A percentile compares a stretch with the other conserved stretches of the same genome.
These are phyloP conservation scores for Lasiurus borealis DNA, from an alignment of 2,113 vertebrate species.

Conservation along the genomic window DNA sequence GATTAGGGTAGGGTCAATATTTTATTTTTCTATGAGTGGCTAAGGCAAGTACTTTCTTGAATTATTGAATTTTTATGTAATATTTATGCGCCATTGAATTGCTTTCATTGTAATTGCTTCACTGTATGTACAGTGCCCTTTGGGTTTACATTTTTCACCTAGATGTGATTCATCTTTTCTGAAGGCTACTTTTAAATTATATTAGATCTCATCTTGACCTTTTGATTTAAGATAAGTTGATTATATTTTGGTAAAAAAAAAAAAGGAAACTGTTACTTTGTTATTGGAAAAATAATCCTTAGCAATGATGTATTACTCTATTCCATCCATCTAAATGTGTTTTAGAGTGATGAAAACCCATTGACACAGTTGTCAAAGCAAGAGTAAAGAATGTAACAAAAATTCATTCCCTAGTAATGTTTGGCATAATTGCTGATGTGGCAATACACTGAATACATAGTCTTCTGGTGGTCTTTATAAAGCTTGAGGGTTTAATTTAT, in stretches of 20 bases:
- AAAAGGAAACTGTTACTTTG: conserved; percentile 61
- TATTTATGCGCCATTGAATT: neutral
- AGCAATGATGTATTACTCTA: conserved; percentile 60
- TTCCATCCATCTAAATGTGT: conserved; percentile 39
- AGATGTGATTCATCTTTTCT: conserved; percentile 60
- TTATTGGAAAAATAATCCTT: conserved; percentile 61
- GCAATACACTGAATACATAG: neutral
- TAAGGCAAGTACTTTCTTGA: neutral
- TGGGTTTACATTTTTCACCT: conserved; percentile 24
- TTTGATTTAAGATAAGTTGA: conserved; percentile 69
- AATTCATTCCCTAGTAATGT: conserved; percentile 45
- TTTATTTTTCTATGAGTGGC: conserved; percentile 21
- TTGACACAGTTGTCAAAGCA: conserved; percentile 56
- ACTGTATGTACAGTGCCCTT: neutral
- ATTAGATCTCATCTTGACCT: conserved; percentile 62
- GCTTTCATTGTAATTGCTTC: conserved; percentile 39
- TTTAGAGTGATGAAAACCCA: conserved; percentile 41
- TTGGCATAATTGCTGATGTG: conserved; percentile 54
- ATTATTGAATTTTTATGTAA: conserved; percentile 12
- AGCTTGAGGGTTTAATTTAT: conserved; percentile 3
- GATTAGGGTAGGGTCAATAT: neutral
- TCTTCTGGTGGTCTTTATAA: conserved; percentile 47
- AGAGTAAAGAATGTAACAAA: conserved; percentile 60
- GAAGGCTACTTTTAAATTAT: conserved; percentile 63
- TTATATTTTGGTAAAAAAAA: conserved; percentile 54